Evolutionary conservation across 2,888 invertebrate species (phyloP).

Genomic region (Luffia ferchaultella): DNA sequence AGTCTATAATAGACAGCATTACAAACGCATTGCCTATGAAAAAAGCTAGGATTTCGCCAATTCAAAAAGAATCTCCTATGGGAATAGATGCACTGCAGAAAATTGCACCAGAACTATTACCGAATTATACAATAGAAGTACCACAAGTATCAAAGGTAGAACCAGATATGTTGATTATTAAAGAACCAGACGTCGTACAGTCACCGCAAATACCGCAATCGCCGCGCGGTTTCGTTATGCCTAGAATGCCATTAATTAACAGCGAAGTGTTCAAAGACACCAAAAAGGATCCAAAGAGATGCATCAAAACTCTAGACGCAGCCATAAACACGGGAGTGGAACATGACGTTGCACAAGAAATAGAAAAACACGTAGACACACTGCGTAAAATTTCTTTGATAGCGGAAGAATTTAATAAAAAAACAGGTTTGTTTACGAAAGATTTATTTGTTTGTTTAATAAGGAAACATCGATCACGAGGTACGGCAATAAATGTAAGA

Average conservation of each 20-base stretch:
- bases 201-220: background rate
- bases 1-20: constrained; percentile 42
- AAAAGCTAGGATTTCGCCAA: constrained; percentile 29
- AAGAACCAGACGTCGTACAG: constrained; percentile 1
- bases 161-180: constrained; percentile 9
- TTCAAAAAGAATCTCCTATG: constrained; percentile 31
- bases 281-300: constrained; percentile 21
- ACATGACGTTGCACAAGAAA: constrained; percentile 44
- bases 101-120: constrained; percentile 39
- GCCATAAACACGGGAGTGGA: constrained; percentile 37
- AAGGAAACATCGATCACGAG: too few species aligned
- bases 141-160: background rate
- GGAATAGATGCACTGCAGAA: constrained; percentile 36
- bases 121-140: constrained; percentile 30
- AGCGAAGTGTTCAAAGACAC: constrained; percentile 40
- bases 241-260: constrained; percentile 45
- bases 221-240: constrained; percentile 25
- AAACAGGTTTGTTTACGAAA: constrained; percentile 38
- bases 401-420: constrained; percentile 57
- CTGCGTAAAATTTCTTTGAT: constrained; percentile 49
- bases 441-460: background rate
- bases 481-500: too few species aligned
- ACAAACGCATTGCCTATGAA: constrained; percentile 44
- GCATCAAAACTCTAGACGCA: constrained; percentile 27
- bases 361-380: constrained; percentile 43